Conservation (phyloP, 2,113 vertebrate genomes). For the Silurus meridionalis region DNA sequence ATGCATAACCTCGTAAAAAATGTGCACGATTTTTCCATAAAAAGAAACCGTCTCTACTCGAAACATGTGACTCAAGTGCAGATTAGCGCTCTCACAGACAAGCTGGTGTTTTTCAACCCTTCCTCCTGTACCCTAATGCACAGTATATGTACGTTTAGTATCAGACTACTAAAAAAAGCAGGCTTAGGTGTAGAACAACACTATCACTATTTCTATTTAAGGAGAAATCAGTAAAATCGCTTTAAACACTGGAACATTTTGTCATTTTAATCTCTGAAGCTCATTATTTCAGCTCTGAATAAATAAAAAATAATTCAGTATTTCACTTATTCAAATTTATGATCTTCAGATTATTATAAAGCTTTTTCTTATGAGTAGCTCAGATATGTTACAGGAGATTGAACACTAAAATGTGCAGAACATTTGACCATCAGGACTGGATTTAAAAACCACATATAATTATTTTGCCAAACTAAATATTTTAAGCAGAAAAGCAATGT, state of each 20-base stretch:
- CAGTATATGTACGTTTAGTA: not conserved
- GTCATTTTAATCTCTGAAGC: not conserved
- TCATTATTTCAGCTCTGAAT: not conserved
- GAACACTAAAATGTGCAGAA: not conserved
- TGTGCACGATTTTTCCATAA: not conserved
- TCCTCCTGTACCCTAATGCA: not conserved
- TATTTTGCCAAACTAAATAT: not conserved
- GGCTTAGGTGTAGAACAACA: not conserved
- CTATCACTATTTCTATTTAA: not conserved
- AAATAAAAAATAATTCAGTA: not conserved
- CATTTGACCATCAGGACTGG: not conserved
- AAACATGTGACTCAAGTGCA: not conserved
- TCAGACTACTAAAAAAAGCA: not conserved
- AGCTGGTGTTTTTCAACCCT: not conserved
- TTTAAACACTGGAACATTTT: not conserved
- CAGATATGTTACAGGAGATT: not conserved
- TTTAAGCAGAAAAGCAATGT: not conserved
- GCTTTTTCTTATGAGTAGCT: not conserved
- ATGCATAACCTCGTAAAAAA: not conserved
- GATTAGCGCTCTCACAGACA: not conserved
- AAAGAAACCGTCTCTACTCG: not conserved
- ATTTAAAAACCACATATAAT: not conserved
- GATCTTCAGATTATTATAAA: not conserved
- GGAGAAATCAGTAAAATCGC: not conserved
- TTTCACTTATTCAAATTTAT: not conserved